These are phyloP conservation scores for Anseranas semipalmata DNA, from an alignment of 2,113 vertebrate genomes.

Conservation along the genomic window DNA sequence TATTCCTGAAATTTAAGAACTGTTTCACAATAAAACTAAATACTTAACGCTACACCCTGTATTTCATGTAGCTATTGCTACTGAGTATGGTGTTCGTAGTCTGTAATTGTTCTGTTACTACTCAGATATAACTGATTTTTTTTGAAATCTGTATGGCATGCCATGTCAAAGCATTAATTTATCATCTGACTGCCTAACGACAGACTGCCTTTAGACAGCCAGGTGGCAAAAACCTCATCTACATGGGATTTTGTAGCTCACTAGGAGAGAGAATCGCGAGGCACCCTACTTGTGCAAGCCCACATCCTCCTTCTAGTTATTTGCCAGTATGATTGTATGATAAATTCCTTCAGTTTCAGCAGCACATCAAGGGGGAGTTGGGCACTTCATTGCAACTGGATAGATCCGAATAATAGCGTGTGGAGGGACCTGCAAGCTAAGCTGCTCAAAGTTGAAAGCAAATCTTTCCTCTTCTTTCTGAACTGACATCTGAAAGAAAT, in stretches of 20 bases:
- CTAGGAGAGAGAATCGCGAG: not conserved
- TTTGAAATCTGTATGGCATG: not conserved
- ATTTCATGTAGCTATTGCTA: not conserved
- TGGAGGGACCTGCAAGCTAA: not conserved
- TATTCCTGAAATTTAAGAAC: not conserved
- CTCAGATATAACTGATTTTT: not conserved
- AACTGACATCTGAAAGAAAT: not conserved
- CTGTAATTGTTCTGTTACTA: not conserved
- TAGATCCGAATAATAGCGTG: not conserved
- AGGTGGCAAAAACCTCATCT: not conserved
- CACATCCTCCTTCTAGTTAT: not conserved
- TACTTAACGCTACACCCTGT: not conserved
- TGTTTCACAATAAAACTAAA: not conserved
- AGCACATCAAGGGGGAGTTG: not conserved
- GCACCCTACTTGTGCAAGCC: not conserved
- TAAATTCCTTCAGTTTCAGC: not conserved
- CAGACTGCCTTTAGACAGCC: not conserved
- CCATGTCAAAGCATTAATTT: not conserved
- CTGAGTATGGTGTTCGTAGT: not conserved
- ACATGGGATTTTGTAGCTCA: not conserved
- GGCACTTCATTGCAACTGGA: not conserved
- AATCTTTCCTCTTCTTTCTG: not conserved
- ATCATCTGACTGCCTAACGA: not conserved
- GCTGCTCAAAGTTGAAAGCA: not conserved
- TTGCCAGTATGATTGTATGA: not conserved